These are phyloP conservation scores for Grallaria varia DNA, from an alignment of 2,113 vertebrate genomes.

Conservation along the genomic window DNA sequence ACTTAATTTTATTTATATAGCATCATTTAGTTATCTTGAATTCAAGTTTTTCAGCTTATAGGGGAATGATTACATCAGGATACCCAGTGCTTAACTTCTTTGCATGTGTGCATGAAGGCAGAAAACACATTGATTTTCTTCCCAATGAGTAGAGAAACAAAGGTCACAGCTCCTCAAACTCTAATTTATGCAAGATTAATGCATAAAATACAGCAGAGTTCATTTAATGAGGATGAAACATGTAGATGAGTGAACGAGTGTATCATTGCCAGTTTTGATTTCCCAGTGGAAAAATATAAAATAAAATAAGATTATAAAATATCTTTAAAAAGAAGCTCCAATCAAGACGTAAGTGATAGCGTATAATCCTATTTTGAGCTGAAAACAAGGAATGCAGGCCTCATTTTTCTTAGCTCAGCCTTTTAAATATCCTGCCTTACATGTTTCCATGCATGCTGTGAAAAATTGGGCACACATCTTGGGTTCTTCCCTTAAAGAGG, in stretches of 20 bases:
- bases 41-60: constrained; percentile 20
- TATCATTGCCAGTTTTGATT: constrained; percentile 41
- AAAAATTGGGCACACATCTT: neutral
- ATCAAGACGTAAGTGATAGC: constrained; percentile 56
- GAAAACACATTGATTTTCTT: constrained; percentile 57
- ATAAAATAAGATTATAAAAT: constrained; percentile 61
- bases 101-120: neutral
- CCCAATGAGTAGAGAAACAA: constrained; percentile 29
- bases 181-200: constrained; percentile 48
- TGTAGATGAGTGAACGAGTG: constrained; percentile 9
- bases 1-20: neutral
- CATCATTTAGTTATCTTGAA: neutral
- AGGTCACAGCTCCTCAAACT: constrained; percentile 42
- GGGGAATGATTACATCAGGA: constrained; percentile 19
- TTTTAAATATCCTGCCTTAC: neutral
- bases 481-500: neutral
- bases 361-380: constrained; percentile 66
- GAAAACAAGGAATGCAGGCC: constrained; percentile 34
- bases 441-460: neutral
- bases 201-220: neutral
- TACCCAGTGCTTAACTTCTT: neutral
- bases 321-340: constrained; percentile 2
- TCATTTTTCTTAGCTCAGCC: neutral
- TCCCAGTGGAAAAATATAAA: constrained; percentile 60
- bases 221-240: constrained; percentile 45